Evolutionary conservation across 23 tunicate genomes (phyloP), one percentile per base, ranked within the genome.

Genomic region (Ciona savignyi): DNA sequence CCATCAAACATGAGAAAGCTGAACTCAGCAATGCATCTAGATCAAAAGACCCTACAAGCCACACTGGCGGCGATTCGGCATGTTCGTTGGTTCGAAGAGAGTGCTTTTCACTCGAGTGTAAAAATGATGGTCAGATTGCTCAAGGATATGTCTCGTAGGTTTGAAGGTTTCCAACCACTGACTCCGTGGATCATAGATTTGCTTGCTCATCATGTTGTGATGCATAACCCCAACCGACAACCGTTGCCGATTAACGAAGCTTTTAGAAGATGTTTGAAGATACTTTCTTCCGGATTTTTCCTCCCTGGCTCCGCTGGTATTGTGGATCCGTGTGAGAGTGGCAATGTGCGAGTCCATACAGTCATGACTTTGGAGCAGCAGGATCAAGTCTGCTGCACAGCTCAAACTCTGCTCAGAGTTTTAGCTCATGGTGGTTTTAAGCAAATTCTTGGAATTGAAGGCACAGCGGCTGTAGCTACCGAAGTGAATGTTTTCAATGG

Each of bases 291-390:
- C n/a, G 98, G 98, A 2, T 92, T 92, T 35, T 92, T 92, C 66
- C 80, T 92, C 60, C 98, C 98, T 28, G 93, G 98, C 9, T 80
- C 93, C 4, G 93, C 95, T 23, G 98, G 98, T 0, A 92, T 92
- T 26, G 80, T 77, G 67, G 98, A 92, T 75, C 98, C 98, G 21
- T 81, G 87, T 56, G 98, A 92, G 61, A 77, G 77, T 35, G 98
- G 98, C 33, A 78, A 85, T 77, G 86, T 84, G 3, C 60, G 98
- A 75, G 86, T 92, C 35, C 98, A 92, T 61, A 86, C 93, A 26
- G 84, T 89, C 30, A 82, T 89, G 81, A 68, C 76, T 20, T 78
- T 89, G 76, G 96, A 83, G 70, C 88, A 89, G 48, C 96, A 89
- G 42, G 96, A 89, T 35, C 62, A 85, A 87, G 87, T 93, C 6